Evolutionary conservation across 1,140 invertebrate species (phyloP).

Genomic region (Psilanteris sp.): DNA sequence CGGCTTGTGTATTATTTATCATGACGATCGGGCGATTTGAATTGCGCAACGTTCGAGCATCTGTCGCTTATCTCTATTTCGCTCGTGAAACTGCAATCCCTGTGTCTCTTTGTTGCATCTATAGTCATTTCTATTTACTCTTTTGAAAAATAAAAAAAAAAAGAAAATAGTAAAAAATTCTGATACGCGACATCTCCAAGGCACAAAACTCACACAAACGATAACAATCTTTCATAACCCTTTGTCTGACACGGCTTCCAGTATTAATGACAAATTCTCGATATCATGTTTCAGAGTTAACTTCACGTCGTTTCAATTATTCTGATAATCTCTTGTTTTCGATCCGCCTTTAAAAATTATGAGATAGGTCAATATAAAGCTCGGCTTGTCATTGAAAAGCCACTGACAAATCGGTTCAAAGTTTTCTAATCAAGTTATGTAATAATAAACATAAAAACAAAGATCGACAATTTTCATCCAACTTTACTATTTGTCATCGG

Average conservation of each 20-base stretch:
- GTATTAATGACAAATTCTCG: slow-evolving; percentile 15
- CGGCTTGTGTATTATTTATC: slow-evolving; percentile 58
- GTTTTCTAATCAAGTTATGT: no score
- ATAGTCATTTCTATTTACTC: slow-evolving; percentile 47
- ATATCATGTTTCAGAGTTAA: neutral
- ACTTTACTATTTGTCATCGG: no score
- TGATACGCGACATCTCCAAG: slow-evolving; percentile 39
- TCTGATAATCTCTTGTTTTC: no score
- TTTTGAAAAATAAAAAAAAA: slow-evolving; percentile 25
- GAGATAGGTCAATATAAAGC: no score
- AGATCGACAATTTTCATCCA: no score
- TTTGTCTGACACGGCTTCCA: slow-evolving; percentile 3
- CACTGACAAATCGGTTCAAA: no score
- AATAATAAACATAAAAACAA: no score
- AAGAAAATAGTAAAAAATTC: slow-evolving; percentile 41
- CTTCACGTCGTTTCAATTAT: neutral
- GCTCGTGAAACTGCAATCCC: slow-evolving; percentile 40
- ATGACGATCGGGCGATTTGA: slow-evolving; percentile 56
- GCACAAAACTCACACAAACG: slow-evolving; percentile 23
- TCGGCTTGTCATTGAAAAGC: no score
- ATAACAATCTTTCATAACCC: slow-evolving; percentile 31
- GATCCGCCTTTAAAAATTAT: no score
- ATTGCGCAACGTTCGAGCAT: slow-evolving; percentile 54
- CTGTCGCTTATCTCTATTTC: slow-evolving; percentile 61
- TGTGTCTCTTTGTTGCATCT: slow-evolving; percentile 35